Evolutionary conservation across 2,113 vertebrate genomes (phyloP), one percentile per base, ranked within the genome.

Genomic region (Corythornis cristatus): DNA sequence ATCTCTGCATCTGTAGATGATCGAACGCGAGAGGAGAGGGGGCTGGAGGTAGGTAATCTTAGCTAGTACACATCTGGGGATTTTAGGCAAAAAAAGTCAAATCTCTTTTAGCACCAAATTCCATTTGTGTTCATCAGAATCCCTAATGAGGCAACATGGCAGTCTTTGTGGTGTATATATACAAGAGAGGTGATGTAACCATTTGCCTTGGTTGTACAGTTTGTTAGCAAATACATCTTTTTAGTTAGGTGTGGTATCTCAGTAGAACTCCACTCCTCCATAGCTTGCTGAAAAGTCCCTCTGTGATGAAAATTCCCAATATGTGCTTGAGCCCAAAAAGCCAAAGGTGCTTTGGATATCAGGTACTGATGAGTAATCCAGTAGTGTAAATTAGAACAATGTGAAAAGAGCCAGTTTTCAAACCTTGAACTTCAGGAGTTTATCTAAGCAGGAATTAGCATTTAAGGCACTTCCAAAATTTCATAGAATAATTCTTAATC

Each of bases 1-100:
- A 99, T 99, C 95, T 99, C 99, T 43, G 99, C 99, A 18, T 99
- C 99, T 2, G 99, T 99, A 88, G 99, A 99, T 18, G 99, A 99
- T 93, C 94, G 99, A 71, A 99, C 99, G 1, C 97, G 97, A 71
- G 99, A 99, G 93, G 99, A 99, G 95, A 98, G 99, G 20, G 99
- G 99, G 11, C 97, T 99, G 20, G 98, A 99, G 98, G 99, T 99
- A 93, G 96, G 93, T 51, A 70, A 17, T 11, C 15, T 61, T 77
- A 79, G 15, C 0, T 22, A 11, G 10, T 8, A 61, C 53, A 2
- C 22, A 17, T 56, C 65, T 83, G 37, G 6, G 2, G 1, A 33
- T 64, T 83, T 73, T 17, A 53, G 54, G 65, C 71, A 37, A 72
- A 79, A 79, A 58, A 45, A 37, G 26, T 92, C 72, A 54, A 9